A percentile compares a stretch with the other conserved stretches of the same genome.
Evolutionary conservation across 2,888 invertebrate species (phyloP).

Genomic region (Phortica okadai): DNA sequence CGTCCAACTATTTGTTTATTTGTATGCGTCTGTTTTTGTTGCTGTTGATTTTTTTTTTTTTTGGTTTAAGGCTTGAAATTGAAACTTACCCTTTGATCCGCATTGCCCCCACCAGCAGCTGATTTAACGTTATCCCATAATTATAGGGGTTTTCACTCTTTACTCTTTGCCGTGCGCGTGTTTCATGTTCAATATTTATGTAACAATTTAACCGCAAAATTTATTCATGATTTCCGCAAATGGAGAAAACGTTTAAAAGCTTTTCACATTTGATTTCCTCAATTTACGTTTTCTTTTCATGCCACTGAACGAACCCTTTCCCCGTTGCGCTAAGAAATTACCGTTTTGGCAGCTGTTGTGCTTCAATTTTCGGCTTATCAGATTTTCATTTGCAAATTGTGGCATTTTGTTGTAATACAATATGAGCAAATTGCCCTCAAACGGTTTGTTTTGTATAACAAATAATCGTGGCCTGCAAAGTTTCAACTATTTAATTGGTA

Average conservation of each 20-base stretch:
- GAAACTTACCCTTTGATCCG: constrained; percentile 70
- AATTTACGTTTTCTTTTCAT: constrained; percentile 49
- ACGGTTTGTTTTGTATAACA: no score
- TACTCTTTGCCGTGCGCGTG: constrained; percentile 55
- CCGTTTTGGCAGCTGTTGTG: constrained; percentile 50
- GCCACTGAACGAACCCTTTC: constrained; percentile 23
- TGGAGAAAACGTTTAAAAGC: constrained; percentile 60
- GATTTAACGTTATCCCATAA: constrained; percentile 74
- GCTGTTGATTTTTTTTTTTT: constrained; percentile 34
- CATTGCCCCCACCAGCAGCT: constrained; percentile 42
- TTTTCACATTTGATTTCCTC: constrained; percentile 36
- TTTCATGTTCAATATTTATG: constrained; percentile 63
- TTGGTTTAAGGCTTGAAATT: constrained; percentile 48
- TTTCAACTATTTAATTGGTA: no score
- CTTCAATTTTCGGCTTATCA: constrained; percentile 63
- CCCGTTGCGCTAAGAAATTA: constrained; percentile 41
- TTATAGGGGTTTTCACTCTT: constrained; percentile 65
- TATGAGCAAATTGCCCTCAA: background rate
- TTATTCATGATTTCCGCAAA: constrained; percentile 68
- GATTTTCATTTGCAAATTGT: constrained; percentile 55
- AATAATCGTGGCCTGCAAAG: no score
- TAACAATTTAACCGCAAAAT: constrained; percentile 74
- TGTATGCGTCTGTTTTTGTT: constrained; percentile 34
- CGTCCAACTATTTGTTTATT: constrained; percentile 36
- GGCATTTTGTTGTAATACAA: constrained; percentile 7